A percentile compares a stretch with the other conserved stretches of the same genome.
Evolutionary conservation across 2,888 invertebrate genomes (phyloP).

Genomic region (Apotomis betuletana): DNA sequence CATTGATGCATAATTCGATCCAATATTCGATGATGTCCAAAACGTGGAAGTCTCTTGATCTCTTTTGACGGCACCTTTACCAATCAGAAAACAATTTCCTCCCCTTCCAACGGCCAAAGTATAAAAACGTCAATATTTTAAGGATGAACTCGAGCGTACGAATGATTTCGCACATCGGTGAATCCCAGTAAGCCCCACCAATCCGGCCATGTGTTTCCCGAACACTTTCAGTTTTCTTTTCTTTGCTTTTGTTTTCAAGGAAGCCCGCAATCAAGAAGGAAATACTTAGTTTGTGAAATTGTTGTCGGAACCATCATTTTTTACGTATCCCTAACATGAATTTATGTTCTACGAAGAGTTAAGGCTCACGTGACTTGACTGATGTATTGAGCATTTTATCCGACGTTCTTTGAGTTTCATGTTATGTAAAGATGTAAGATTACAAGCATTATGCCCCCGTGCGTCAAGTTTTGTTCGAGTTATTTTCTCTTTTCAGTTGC

Average conservation of each 20-base stretch:
- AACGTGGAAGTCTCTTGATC: slow-evolving; percentile 39
- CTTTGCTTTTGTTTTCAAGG: slow-evolving; percentile 34
- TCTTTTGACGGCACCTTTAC: slow-evolving; percentile 43
- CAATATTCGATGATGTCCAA: slow-evolving; percentile 29
- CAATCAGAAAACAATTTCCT: slow-evolving; percentile 59
- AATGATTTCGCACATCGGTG: slow-evolving; percentile 39
- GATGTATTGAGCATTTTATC: slow-evolving; percentile 22
- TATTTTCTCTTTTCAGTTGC: slow-evolving; percentile 10
- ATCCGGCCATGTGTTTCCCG: slow-evolving; percentile 35
- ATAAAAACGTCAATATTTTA: slow-evolving; percentile 45
- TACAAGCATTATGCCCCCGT: slow-evolving; percentile 1
- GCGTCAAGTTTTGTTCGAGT: neutral
- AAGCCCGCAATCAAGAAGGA: slow-evolving; percentile 28
- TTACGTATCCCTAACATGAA: slow-evolving; percentile 23
- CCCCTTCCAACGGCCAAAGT: slow-evolving; percentile 31
- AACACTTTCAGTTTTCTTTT: slow-evolving; percentile 35
- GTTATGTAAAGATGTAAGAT: slow-evolving; percentile 24
- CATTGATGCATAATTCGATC: slow-evolving; percentile 15
- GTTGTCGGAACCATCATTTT: slow-evolving; percentile 16
- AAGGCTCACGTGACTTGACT: slow-evolving; percentile 28
- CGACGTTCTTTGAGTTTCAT: slow-evolving; percentile 16
- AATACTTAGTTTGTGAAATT: slow-evolving; percentile 35
- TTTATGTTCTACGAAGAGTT: slow-evolving; percentile 5
- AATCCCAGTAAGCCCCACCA: slow-evolving; percentile 35
- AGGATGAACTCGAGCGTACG: slow-evolving; percentile 41